Percentiles rank a stretch among this genome's conserved stretches.
phyloP scores from a whole-genome alignment of 1,140 invertebrate species.

The Octopus bimaculoides region DNA sequence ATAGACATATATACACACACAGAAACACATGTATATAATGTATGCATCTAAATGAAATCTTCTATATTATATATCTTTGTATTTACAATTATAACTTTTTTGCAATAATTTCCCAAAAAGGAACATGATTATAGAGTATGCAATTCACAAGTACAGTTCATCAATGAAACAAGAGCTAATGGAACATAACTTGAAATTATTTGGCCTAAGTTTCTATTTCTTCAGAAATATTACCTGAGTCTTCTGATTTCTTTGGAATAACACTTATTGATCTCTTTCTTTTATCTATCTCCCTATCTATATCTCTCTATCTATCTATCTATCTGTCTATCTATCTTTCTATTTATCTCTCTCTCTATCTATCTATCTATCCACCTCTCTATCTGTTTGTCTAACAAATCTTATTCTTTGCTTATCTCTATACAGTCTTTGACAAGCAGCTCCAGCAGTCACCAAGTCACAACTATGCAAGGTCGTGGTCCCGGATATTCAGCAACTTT shows the following conservation, averaged over 20 bases:
- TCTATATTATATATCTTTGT: no score
- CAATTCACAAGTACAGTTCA: no score
- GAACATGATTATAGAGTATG: no score
- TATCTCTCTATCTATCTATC: neutral
- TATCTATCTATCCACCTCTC: neutral
- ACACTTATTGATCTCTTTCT: neutral
- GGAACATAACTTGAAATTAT: neutral
- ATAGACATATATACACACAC: no score
- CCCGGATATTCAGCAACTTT: constrained; percentile 8
- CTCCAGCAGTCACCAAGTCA: constrained; percentile 10
- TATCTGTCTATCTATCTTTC: neutral
- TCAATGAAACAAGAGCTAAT: no score
- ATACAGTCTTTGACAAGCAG: constrained; percentile 4
- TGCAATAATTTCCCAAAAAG: no score
- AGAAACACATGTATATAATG: no score
- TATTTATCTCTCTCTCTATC: neutral
- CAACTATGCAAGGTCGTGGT: constrained; percentile 7
- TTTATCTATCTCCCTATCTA: neutral
- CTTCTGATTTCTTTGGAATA: neutral
- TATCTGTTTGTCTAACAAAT: neutral
- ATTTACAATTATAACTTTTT: no score
- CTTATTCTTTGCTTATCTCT: neutral
- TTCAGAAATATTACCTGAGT: neutral
- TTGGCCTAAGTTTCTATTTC: neutral
- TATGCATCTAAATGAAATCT: no score